A percentile compares a stretch with the other conserved stretches of the same genome.
Conservation (phyloP, 1,140 invertebrate species). For the Euwallacea similis region DNA sequence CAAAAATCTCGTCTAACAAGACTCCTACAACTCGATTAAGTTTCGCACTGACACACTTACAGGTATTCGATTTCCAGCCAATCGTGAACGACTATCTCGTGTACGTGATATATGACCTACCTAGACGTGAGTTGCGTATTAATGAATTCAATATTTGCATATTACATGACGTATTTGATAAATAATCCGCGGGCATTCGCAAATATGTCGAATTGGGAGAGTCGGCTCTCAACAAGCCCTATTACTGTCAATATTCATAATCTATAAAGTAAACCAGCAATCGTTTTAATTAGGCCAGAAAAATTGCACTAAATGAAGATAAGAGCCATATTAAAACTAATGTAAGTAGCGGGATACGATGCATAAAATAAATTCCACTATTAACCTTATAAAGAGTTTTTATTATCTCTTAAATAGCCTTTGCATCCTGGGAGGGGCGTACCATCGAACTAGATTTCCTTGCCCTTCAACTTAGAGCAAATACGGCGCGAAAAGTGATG, state of each 20-base stretch:
- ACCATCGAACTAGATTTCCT: too few relatives aligned
- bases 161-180: not conserved
- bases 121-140: not conserved
- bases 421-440: constrained; percentile 1
- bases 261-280: not conserved
- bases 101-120: not conserved
- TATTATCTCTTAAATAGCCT: constrained; percentile 15
- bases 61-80: constrained; percentile 4
- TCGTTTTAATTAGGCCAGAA: constrained; percentile 19
- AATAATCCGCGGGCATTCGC: not conserved
- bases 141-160: constrained; percentile 3
- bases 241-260: too few relatives aligned
- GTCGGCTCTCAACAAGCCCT: too few relatives aligned
- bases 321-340: constrained; percentile 32
- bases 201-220: not conserved
- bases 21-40: constrained; percentile 14
- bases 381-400: constrained; percentile 36
- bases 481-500: too few relatives aligned
- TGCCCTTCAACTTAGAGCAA: too few relatives aligned
- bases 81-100: not conserved
- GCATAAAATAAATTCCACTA: constrained; percentile 32
- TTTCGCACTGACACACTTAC: constrained; percentile 14
- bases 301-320: constrained; percentile 19
- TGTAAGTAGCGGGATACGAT: constrained; percentile 35
- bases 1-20: not conserved